phyloP scores from a whole-genome alignment of 2,888 invertebrate species.

The Glaucopsyche alexis region DNA sequence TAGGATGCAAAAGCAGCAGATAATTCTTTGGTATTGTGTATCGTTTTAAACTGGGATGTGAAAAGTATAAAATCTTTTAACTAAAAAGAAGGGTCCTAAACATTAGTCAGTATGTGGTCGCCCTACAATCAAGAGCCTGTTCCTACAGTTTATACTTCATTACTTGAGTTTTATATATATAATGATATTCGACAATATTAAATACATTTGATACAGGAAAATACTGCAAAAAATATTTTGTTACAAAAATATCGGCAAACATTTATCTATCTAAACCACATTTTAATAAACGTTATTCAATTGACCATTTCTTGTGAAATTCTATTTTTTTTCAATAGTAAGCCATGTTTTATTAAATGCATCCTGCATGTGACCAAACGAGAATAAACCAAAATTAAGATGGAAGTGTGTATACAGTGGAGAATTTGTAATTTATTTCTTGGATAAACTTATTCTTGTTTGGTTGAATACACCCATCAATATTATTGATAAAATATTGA shows the following conservation, averaged over 20 bases:
- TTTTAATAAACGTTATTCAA: neutral
- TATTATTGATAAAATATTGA: neutral
- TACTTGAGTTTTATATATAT: neutral
- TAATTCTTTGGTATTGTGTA: conserved; percentile 9
- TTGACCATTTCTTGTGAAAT: conserved; percentile 15
- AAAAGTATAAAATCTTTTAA: neutral
- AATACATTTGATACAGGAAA: neutral
- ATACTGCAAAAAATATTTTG: conserved; percentile 1
- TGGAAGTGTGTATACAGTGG: neutral
- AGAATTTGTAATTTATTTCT: neutral
- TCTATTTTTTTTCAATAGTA: neutral
- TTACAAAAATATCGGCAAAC: conserved; percentile 17
- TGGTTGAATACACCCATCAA: neutral
- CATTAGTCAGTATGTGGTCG: conserved; percentile 21
- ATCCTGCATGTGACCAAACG: neutral
- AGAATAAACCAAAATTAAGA: neutral
- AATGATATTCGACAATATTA: neutral
- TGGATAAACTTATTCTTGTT: neutral
- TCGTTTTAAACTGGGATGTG: neutral
- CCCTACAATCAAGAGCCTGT: conserved; percentile 27
- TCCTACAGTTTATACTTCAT: conserved; percentile 1
- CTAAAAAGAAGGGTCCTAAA: neutral
- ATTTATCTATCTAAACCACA: conserved; percentile 9
- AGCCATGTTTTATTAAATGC: neutral
- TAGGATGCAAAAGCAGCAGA: neutral